These are phyloP conservation scores for Norana najaformis DNA, from an alignment of 2,888 invertebrate species.

Conservation along the genomic window DNA sequence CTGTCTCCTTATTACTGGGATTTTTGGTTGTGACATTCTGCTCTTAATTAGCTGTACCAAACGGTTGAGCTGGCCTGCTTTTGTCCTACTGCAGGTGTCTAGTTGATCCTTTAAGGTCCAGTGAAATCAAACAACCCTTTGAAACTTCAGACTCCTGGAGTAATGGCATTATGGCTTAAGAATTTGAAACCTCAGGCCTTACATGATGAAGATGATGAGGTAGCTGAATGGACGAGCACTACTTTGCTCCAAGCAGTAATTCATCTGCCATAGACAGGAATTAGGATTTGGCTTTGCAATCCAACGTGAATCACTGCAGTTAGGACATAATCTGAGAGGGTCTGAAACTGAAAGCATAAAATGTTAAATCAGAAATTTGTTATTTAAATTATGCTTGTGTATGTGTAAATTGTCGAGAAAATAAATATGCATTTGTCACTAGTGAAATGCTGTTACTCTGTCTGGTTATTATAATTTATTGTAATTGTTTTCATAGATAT, in stretches of 20 bases:
- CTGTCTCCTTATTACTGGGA: neutral
- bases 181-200: neutral
- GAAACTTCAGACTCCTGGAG: neutral
- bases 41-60: neutral
- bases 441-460: neutral
- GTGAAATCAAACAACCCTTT: neutral
- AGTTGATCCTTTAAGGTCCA: neutral
- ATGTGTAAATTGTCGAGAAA: conserved; percentile 6
- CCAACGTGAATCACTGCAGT: neutral
- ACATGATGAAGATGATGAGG: too few relatives aligned
- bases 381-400: conserved; percentile 13
- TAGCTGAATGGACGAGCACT: too few relatives aligned
- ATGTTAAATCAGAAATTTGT: neutral
- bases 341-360: neutral
- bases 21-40: neutral
- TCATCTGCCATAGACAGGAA: too few relatives aligned
- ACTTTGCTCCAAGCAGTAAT: too few relatives aligned
- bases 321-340: neutral
- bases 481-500: neutral
- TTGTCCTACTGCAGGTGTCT: neutral
- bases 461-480: neutral
- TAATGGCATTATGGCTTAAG: neutral
- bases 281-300: neutral
- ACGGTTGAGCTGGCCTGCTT: neutral
- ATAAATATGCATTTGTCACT: neutral